Evolutionary conservation across 2,888 invertebrate genomes (phyloP).

Genomic region (Cheilosia vulpina): DNA sequence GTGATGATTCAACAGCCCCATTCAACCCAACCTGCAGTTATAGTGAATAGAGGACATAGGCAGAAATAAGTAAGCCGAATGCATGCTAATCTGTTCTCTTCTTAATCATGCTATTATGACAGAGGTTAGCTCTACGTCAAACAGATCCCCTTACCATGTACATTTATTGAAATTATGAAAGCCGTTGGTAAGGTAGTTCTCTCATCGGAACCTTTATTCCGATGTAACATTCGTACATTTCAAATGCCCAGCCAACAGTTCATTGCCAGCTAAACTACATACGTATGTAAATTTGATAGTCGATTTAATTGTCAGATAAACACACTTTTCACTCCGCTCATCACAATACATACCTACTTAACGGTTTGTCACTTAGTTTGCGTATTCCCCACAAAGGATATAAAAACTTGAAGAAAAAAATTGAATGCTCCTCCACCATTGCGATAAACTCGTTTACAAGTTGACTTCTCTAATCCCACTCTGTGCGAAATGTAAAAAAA

Average conservation of each 20-base stretch:
- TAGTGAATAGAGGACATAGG: too few species aligned
- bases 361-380: constrained; percentile 43
- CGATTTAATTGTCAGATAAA: constrained; percentile 19
- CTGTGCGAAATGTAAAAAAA: constrained; percentile 45
- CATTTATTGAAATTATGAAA: too few species aligned
- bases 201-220: too few species aligned
- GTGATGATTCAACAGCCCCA: too few species aligned
- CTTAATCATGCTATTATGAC: too few species aligned
- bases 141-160: too few species aligned
- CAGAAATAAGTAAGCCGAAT: too few species aligned
- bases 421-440: constrained; percentile 3
- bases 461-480: constrained; percentile 67
- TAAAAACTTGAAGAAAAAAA: constrained; percentile 17
- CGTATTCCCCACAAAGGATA: constrained; percentile 6
- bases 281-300: not conserved
- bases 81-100: too few species aligned
- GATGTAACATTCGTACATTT: too few species aligned
- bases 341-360: constrained; percentile 11
- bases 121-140: too few species aligned
- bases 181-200: too few species aligned
- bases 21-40: too few species aligned
- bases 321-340: not conserved
- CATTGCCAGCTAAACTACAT: not conserved
- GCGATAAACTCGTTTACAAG: constrained; percentile 48
- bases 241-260: not conserved